Evolutionary conservation across 2,888 invertebrate species (phyloP).

Genomic region (Meandrusa payeni): DNA sequence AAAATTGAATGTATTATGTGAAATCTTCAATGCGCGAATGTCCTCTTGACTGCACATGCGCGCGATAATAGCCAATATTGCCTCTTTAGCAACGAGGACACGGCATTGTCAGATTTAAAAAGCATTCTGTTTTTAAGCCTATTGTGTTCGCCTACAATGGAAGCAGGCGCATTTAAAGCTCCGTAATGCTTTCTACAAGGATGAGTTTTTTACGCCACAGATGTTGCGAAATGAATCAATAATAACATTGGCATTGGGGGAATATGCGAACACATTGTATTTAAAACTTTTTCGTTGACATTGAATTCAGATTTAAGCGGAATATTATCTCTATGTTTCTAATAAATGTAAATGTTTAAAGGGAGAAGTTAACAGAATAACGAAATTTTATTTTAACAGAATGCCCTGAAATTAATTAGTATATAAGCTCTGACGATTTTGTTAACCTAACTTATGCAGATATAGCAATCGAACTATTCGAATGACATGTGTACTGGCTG

Average conservation of each 20-base stretch:
- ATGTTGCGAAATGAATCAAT: conserved; percentile 7
- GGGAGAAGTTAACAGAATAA: no score
- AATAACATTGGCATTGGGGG: neutral
- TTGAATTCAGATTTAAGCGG: no score
- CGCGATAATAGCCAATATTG: conserved; percentile 21
- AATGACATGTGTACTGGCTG: conserved; percentile 16
- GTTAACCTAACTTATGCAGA: no score
- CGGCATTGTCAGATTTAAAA: conserved; percentile 18
- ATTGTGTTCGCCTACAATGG: conserved; percentile 19
- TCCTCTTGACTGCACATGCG: conserved; percentile 12
- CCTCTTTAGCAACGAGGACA: conserved; percentile 16
- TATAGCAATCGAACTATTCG: no score
- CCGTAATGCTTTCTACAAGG: conserved; percentile 18
- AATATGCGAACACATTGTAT: no score
- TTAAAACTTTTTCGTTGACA: no score
- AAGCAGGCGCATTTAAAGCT: conserved; percentile 10
- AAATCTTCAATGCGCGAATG: conserved; percentile 15
- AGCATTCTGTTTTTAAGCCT: conserved; percentile 17
- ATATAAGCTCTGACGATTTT: no score
- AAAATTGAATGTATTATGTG: conserved; percentile 29
- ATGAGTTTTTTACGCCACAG: conserved; percentile 22
- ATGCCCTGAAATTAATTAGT: no score
- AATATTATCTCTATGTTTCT: no score
- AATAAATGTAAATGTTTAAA: no score
- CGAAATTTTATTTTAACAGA: no score